A percentile compares a stretch with the other conserved stretches of the same genome.
These are phyloP conservation scores for Drosophila suzukii DNA, from an alignment of 1,140 invertebrate genomes.

Conservation along the genomic window DNA sequence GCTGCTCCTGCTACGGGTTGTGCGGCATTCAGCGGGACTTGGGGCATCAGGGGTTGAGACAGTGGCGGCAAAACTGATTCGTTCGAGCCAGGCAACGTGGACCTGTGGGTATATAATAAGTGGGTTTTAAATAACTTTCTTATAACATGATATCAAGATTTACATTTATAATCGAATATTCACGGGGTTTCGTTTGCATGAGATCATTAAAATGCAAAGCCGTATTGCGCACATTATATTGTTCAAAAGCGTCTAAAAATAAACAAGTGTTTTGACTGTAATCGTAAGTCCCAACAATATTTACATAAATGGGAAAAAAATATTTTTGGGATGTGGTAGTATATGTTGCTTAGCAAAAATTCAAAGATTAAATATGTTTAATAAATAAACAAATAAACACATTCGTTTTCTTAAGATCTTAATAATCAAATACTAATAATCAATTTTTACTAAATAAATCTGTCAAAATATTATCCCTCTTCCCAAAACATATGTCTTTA, in stretches of 20 bases:
- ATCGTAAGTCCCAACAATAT: not conserved
- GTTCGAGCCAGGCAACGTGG: conserved; percentile 15
- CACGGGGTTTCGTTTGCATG: not conserved
- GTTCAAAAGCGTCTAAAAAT: not conserved
- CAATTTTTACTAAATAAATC: too few species aligned
- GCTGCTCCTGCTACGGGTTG: conserved; percentile 29
- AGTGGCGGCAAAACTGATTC: conserved; percentile 13
- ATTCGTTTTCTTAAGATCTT: not conserved
- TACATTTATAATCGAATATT: too few species aligned
- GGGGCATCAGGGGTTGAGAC: conserved; percentile 40
- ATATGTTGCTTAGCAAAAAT: conserved; percentile 6
- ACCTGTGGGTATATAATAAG: conserved; percentile 6
- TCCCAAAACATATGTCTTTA: too few species aligned
- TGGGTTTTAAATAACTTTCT: not conserved
- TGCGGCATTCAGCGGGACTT: conserved; percentile 20
- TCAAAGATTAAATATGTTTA: conserved; percentile 1
- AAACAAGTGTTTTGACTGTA: not conserved
- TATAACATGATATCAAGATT: not conserved
- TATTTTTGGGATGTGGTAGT: not conserved
- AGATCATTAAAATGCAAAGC: not conserved
- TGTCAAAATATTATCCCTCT: too few species aligned
- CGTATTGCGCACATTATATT: not conserved
- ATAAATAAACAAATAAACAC: not conserved
- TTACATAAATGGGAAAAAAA: conserved; percentile 10
- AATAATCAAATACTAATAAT: not conserved